Evolutionary conservation across 2,113 vertebrate genomes (phyloP), one percentile per base, ranked within the genome.

Genomic region (Tetrax tetrax): DNA sequence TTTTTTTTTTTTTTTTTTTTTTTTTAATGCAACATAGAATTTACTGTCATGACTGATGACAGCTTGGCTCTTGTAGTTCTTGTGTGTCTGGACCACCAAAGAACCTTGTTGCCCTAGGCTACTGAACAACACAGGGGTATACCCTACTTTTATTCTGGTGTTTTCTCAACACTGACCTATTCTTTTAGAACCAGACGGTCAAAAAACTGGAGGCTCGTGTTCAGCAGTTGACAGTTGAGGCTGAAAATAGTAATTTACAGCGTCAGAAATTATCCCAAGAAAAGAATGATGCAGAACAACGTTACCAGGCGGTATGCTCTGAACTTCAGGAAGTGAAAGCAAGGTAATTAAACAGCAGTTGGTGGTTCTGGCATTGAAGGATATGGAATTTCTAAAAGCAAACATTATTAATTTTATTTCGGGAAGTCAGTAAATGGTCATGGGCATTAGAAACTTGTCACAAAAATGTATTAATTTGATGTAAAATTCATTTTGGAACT

Each of bases 211-310:
- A 99, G 97, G 96, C 95, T n/a, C 98, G 98, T 59, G 98, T 99
- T 79, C 98, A 99, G 93, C 99, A 99, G 95, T 98, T 99, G 96
- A 99, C 98, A 1, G 95, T 98, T 77, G 99, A 99, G 96, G 98
- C 98, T 83, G 99, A 99, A 94, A 99, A 98, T 12, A 98, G 98
- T 88, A 98, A 98, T 71, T 68, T 96, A 21, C 98, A 99, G 51
- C 98, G 97, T 38, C 99, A 99, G 87, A 99, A 98, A 87, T 95
- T 99, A 61, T 97, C 96, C 45, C 98, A 99, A 89, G 99, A 99
- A 93, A 99, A 99, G 95, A 51, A 86, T 18, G 98, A 99, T 91
- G 95, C 98, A 87, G 99, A 99, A 66, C 97, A 98, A 81, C 97
- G 96, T 35, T 98, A 98, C 83, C 98, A 97, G 92, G 97, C 70